These are phyloP conservation scores for Cheirogaleus major DNA, from an alignment of 2,797 vertebrate species.

Conservation along the genomic window DNA sequence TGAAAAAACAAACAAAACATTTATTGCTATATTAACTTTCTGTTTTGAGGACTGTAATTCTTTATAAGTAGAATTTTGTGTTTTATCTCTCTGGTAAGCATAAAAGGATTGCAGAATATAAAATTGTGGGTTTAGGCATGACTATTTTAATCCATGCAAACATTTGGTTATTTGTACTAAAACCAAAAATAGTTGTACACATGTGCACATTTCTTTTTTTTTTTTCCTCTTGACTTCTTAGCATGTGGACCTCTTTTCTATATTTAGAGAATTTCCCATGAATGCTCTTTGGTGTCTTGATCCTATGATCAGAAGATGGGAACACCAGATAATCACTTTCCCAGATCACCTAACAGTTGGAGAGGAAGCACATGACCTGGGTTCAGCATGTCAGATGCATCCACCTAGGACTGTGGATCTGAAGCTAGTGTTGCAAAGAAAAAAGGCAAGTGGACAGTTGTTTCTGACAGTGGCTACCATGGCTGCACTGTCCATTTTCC, in stretches of 20 bases:
- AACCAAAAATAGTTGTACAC: neutral
- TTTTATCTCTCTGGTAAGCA: neutral
- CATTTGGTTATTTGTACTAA: neutral
- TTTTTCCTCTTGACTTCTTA: neutral
- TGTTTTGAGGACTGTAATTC: neutral
- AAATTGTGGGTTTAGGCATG: neutral
- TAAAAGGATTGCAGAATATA: neutral
- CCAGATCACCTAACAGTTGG: neutral
- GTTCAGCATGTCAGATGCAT: neutral
- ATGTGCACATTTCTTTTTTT: neutral
- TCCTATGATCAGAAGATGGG: conserved; percentile 5
- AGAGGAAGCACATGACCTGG: neutral
- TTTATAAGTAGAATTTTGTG: neutral
- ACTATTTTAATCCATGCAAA: neutral
- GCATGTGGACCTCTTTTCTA: neutral
- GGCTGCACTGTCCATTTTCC: neutral
- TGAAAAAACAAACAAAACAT: neutral
- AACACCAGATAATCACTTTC: neutral
- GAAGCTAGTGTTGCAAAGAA: neutral
- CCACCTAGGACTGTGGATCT: neutral
- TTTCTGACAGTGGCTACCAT: neutral
- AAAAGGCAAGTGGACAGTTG: neutral
- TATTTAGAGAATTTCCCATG: neutral
- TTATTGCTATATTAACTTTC: neutral
- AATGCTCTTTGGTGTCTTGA: neutral